Base-by-base conservation (phyloP, 2,888 invertebrate genomes). In the Hirtodrosophila cameraria region DNA sequence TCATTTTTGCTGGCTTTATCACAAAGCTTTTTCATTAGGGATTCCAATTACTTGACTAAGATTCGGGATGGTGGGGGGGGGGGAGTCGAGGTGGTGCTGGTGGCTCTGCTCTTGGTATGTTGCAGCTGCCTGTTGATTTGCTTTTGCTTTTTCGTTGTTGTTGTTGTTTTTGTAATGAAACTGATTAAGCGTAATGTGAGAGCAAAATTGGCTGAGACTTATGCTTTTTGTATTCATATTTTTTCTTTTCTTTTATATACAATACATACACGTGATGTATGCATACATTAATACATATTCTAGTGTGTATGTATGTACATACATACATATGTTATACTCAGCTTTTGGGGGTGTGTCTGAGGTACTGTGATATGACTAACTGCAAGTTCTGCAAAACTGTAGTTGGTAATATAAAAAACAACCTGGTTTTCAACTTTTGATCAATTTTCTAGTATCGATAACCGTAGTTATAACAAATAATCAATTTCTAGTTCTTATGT, bases 121-220 rank as follows among this genome's bases (percentile, higher is more conserved):
- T 48, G 35, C 55, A 69, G 60, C 64, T 57, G 67, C 63, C 68
- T 72, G 72, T 71, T 71, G 64, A 60, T 57, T 58, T n/a, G n/a
- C n/a, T n/a, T n/a, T n/a, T n/a, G n/a, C n/a, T n/a, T n/a, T n/a
- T n/a, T 70, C 54, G 42, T 50, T 58, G 0, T 18, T 23, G 2
- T 23, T 23, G 2, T 5, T 70, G 12, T 38, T 30, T 58, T 50
- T 46, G 57, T 68, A 46, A 60, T 55, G 30, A 28, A 75, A 79
- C 69, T 75, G 76, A 79, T 85, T 65, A 82, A 61, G 75, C 75
- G 79, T 75, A 82, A 85, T 79, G 54, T 68, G 85, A 82, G 80
- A 35, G 48, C 43, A 58, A 36, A 25, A 35, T n/a, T 9, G 2
- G n/a, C 39, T 18, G 5, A 16, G 11, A 12, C 9, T 9, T 11